phyloP scores from a whole-genome alignment of 2,888 invertebrate genomes.

The Lagria hirta region DNA sequence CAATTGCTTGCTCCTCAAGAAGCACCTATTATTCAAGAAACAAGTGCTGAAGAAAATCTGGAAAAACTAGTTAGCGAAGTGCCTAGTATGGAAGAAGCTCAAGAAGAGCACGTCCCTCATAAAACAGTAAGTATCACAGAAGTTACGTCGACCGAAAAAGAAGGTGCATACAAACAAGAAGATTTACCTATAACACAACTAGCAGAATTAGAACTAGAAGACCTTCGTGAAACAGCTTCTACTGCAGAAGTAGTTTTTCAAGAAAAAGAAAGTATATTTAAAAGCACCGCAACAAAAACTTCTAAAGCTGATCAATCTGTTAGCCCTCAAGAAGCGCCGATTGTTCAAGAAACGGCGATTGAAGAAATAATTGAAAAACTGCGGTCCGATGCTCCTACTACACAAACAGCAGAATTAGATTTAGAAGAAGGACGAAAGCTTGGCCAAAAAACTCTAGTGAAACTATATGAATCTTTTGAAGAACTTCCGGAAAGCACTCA shows the following conservation, averaged over 20 bases:
- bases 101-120: conserved; percentile 32
- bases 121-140: conserved; percentile 51
- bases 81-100: conserved; percentile 33
- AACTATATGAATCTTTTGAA: conserved; percentile 18
- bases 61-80: conserved; percentile 29
- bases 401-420: conserved; percentile 14
- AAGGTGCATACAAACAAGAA: conserved; percentile 18
- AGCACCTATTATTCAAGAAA: conserved; percentile 25
- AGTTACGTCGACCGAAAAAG: conserved; percentile 35
- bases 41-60: conserved; percentile 39
- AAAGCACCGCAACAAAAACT: conserved; percentile 35
- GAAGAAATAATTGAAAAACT: conserved; percentile 10
- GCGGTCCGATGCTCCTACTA: conserved; percentile 5
- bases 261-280: conserved; percentile 42
- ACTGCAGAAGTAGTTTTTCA: conserved; percentile 34
- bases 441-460: conserved; percentile 14
- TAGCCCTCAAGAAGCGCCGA: conserved; percentile 43
- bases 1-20: conserved; percentile 23
- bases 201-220: conserved; percentile 22
- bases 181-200: conserved; percentile 20
- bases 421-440: conserved; percentile 12
- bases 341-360: conserved; percentile 11
- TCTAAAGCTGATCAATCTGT: conserved; percentile 40
- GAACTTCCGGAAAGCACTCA: conserved; percentile 31
- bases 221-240: conserved; percentile 20